Conservation (phyloP, 2,888 invertebrate species). For the Sinhomidia bicolor region DNA sequence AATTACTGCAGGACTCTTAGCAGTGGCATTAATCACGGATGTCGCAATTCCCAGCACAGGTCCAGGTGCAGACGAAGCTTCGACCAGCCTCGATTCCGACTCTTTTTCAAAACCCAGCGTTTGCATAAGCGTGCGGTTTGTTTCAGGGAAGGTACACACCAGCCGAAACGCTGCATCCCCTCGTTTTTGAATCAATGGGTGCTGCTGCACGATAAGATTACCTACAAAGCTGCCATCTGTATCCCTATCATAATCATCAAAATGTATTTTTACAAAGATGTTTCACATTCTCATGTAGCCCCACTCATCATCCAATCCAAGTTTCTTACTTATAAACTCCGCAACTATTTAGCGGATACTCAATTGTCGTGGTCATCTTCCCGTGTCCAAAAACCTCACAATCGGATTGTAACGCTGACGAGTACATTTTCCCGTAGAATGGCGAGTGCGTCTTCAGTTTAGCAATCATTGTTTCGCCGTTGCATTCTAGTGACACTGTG, state of each 20-base stretch:
- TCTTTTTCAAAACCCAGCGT: slow-evolving; percentile 79
- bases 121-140: slow-evolving; percentile 78
- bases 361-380: slow-evolving; percentile 76
- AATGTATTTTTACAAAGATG: neutral
- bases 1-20: slow-evolving; percentile 77
- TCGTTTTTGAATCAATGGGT: slow-evolving; percentile 79
- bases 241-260: slow-evolving; percentile 69
- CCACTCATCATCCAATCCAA: neutral
- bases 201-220: slow-evolving; percentile 79
- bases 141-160: slow-evolving; percentile 79
- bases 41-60: slow-evolving; percentile 79
- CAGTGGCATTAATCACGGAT: slow-evolving; percentile 79
- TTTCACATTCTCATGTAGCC: neutral
- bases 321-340: slow-evolving; percentile 77
- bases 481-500: slow-evolving; percentile 79
- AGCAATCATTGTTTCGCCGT: slow-evolving; percentile 78
- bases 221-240: slow-evolving; percentile 78
- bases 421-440: slow-evolving; percentile 79
- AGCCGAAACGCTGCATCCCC: slow-evolving; percentile 80
- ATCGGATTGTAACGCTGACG: slow-evolving; percentile 74
- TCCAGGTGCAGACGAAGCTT: slow-evolving; percentile 73
- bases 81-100: slow-evolving; percentile 77
- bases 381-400: slow-evolving; percentile 80
- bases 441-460: slow-evolving; percentile 79
- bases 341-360: slow-evolving; percentile 77